Evolutionary conservation across 2,113 vertebrate species (phyloP).

Genomic region (Sylvia atricapilla): DNA sequence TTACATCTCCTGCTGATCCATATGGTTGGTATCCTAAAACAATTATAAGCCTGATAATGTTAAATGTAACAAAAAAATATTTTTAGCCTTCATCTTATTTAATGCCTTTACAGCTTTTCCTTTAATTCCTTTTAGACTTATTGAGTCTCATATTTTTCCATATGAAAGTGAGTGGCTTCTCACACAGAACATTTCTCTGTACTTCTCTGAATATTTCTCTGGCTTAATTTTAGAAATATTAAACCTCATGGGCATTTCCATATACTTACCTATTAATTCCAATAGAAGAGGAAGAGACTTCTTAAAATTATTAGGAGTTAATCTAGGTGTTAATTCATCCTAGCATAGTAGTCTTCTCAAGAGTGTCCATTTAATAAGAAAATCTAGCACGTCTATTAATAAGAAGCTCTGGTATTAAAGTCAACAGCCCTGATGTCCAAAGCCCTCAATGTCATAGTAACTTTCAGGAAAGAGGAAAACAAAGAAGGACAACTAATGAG

Average conservation of each 20-base stretch:
- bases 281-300: neutral
- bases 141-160: neutral
- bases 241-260: neutral
- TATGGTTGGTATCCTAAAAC: constrained; percentile 37
- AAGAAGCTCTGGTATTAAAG: neutral
- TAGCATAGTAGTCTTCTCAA: neutral
- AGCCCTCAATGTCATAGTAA: neutral
- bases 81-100: constrained; percentile 15
- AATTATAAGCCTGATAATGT: constrained; percentile 52
- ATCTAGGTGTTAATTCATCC: neutral
- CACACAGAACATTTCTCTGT: neutral
- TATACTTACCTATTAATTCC: neutral
- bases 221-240: neutral
- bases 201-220: neutral
- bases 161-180: neutral
- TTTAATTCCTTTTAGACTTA: constrained; percentile 18
- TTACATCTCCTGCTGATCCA: constrained; percentile 1
- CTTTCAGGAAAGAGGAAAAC: neutral
- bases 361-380: neutral
- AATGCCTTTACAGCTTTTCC: neutral
- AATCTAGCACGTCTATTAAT: neutral
- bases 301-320: neutral
- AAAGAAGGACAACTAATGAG: neutral
- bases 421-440: neutral
- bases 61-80: neutral